Evolutionary conservation across 1,140 invertebrate species (phyloP).

Genomic region (Diorhabda sublineata): DNA sequence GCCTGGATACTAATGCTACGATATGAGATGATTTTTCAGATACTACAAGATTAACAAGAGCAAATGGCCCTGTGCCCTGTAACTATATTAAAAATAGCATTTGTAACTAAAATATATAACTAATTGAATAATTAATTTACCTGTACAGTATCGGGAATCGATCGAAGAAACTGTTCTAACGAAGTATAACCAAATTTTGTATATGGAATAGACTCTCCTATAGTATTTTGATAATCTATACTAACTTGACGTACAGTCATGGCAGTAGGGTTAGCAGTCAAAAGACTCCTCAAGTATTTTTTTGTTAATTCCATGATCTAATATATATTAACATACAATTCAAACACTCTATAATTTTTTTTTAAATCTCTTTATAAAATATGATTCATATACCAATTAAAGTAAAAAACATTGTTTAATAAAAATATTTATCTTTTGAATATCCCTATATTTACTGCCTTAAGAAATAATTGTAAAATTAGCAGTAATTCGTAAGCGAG

Average conservation of each 20-base stretch:
- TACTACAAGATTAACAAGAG: constrained; percentile 15
- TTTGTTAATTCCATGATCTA: neutral
- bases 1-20: constrained; percentile 20
- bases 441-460: too few relatives aligned
- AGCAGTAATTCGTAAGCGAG: too few relatives aligned
- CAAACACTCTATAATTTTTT: too few relatives aligned
- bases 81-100: constrained; percentile 11
- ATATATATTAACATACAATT: neutral
- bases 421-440: too few relatives aligned
- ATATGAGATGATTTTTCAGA: constrained; percentile 23
- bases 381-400: too few relatives aligned
- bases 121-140: constrained; percentile 9
- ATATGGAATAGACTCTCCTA: constrained; percentile 22
- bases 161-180: constrained; percentile 27
- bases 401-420: too few relatives aligned
- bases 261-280: constrained; percentile 20
- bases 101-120: neutral
- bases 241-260: constrained; percentile 17
- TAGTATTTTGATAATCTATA: constrained; percentile 20
- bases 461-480: too few relatives aligned
- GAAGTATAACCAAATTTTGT: constrained; percentile 22
- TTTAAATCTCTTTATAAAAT: too few relatives aligned
- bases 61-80: constrained; percentile 17
- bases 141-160: constrained; percentile 23
- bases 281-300: constrained; percentile 4